Base-by-base conservation (phyloP, 2,113 vertebrate species). In the Lampris incognitus region DNA sequence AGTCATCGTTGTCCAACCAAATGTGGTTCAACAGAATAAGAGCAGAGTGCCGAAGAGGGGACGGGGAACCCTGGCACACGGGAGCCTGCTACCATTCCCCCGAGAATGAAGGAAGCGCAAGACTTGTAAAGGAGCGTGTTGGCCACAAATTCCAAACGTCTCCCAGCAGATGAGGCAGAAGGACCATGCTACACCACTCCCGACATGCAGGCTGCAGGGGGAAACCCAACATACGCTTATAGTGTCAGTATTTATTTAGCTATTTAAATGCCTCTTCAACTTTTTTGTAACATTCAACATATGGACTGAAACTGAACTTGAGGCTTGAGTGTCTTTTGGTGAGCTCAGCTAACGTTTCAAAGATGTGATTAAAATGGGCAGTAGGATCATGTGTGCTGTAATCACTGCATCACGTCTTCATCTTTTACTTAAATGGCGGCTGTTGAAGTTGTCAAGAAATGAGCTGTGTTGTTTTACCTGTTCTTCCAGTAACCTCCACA, bases 181-280 rank as follows among this genome's bases (percentile, higher is more conserved):
- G 4, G 4, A 46, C 44, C 44, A 63, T 56, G 13, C 46, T 55
- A 36, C 41, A 72, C 76, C 69, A 78, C 76, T 72, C 76, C 63
- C 51, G 48, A 58, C 56, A 70, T 44, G 37, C 46, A 6, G 39
- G 38, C 62, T 37, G 4, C 38, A 72, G 11, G 41, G 24, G 7
- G 8, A 52, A 65, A 2, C 9, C n/a, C 49, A 39, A 49, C 10
- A 46, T 10, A 37, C 50, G 52, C 24, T 24, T 24, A 24, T 4
- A 59, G 13, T 38, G 10, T 6, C 24, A 71, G 4, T 79, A 59
- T 76, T 72, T 79, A 58, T 74, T 78, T 64, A n/a, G 1, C 67
- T 75, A 59, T 74, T 61, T 80, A 54, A 69, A 69, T 46, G 44
- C 24, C 24, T 24, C 24, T 24, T 46, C 44, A 46, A 42, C 38